phyloP scores from a whole-genome alignment of 2,888 invertebrate genomes.

The Noctua fimbriata region DNA sequence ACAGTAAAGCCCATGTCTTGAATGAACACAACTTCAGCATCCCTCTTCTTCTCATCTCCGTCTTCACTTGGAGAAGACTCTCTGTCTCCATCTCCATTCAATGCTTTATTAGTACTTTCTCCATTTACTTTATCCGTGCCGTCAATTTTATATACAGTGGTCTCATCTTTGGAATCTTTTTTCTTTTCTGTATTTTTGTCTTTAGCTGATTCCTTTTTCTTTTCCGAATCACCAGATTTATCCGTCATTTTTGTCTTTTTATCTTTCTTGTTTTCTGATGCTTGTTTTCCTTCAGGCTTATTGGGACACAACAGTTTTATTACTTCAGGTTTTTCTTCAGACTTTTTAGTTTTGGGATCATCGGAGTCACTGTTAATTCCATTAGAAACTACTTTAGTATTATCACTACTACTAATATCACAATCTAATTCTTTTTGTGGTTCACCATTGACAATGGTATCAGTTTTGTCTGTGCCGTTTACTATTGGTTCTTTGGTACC shows the following conservation, averaged over 20 bases:
- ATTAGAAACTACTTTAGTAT: conserved; percentile 88
- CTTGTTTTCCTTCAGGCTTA: conserved; percentile 77
- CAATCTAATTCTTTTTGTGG: conserved; percentile 86
- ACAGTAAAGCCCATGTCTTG: conserved; percentile 98
- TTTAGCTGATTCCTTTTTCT: conserved; percentile 77
- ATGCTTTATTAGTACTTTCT: conserved; percentile 76
- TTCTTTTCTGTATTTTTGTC: conserved; percentile 75
- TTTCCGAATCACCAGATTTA: conserved; percentile 78
- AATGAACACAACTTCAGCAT: conserved; percentile 96
- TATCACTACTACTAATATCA: conserved; percentile 90
- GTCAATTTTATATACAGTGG: conserved; percentile 72
- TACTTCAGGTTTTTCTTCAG: conserved; percentile 79
- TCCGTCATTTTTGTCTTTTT: conserved; percentile 79
- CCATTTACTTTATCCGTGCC: conserved; percentile 79
- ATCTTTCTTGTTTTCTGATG: conserved; percentile 82
- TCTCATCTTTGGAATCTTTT: conserved; percentile 77
- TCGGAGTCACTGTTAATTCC: conserved; percentile 86
- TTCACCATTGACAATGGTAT: conserved; percentile 84
- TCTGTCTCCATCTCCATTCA: conserved; percentile 86
- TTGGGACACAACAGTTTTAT: conserved; percentile 73
- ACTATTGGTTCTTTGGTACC: conserved; percentile 87
- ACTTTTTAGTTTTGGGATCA: conserved; percentile 84
- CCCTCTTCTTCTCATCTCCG: conserved; percentile 91
- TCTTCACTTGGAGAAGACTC: conserved; percentile 88
- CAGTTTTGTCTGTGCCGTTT: conserved; percentile 83